Percentiles rank a stretch among this genome's conserved stretches.
phyloP scores from a whole-genome alignment of 2,797 vertebrate genomes.

The Mormyrus proboscirostris region DNA sequence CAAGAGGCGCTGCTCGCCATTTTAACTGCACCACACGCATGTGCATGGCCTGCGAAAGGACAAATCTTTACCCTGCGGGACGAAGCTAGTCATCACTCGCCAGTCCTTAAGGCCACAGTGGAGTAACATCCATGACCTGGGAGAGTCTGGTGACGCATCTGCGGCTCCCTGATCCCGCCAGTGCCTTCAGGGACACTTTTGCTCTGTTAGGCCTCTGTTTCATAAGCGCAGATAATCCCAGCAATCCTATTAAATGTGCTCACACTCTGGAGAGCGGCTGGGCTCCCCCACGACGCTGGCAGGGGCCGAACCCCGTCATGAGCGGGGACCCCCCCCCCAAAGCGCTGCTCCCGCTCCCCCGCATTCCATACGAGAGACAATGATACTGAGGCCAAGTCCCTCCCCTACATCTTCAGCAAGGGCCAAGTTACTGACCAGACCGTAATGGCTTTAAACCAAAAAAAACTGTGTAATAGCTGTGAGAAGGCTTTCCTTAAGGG shows the following conservation, averaged over 20 bases:
- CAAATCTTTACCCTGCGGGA: background rate
- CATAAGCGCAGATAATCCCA: conserved; percentile 35
- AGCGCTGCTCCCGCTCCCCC: background rate
- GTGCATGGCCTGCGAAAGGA: background rate
- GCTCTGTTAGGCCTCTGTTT: conserved; percentile 40
- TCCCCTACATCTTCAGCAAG: background rate
- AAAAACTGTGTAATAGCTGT: background rate
- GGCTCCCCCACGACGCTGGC: background rate
- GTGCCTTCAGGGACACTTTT: background rate
- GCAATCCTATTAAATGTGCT: conserved; percentile 40
- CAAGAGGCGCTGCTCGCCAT: background rate
- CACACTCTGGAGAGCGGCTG: background rate
- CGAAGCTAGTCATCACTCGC: background rate
- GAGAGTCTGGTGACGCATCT: background rate
- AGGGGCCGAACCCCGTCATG: background rate
- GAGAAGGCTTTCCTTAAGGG: background rate
- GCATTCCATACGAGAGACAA: conserved; percentile 14
- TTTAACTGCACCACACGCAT: background rate
- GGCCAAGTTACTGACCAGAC: background rate
- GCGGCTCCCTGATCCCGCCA: background rate
- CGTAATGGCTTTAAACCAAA: background rate
- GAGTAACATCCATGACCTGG: background rate
- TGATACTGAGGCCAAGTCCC: conserved; percentile 23
- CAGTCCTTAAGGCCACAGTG: background rate
- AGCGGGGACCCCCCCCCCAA: background rate